These are phyloP conservation scores for Ctenodactylus gundi DNA, from an alignment of 2,113 vertebrate genomes.

Conservation along the genomic window DNA sequence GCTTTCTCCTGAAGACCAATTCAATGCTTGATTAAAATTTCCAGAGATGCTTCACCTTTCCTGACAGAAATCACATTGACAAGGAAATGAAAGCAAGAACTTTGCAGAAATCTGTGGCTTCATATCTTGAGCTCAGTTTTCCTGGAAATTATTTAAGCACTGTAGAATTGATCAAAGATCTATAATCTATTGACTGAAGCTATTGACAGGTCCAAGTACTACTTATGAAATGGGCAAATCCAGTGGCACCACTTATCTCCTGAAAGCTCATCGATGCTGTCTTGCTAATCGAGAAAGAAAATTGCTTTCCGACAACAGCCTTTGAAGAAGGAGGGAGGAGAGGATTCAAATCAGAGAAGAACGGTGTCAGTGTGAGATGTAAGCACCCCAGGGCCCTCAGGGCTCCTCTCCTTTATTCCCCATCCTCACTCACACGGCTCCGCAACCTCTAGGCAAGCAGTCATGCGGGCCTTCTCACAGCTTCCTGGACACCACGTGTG, in stretches of 20 bases:
- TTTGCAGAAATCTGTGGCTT: not conserved
- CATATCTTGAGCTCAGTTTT: not conserved
- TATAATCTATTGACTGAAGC: not conserved
- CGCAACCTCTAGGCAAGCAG: not conserved
- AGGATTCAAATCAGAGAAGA: not conserved
- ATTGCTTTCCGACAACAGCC: not conserved
- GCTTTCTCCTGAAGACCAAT: not conserved
- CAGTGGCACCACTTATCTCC: not conserved
- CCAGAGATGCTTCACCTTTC: not conserved
- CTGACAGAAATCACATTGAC: not conserved
- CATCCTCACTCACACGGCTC: not conserved
- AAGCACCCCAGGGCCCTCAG: not conserved
- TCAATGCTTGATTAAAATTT: not conserved
- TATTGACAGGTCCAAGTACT: not conserved
- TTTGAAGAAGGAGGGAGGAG: not conserved
- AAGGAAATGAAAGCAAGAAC: not conserved
- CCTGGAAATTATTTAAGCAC: not conserved
- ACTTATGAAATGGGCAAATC: not conserved
- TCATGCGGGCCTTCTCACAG: not conserved
- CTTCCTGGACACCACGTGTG: not conserved
- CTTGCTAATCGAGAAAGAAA: not conserved
- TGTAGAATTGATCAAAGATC: not conserved
- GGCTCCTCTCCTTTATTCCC: not conserved
- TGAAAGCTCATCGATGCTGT: not conserved
- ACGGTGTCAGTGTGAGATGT: not conserved